Evolutionary conservation across 2,797 vertebrate species (phyloP).

Genomic region (Dipus sagitta): DNA sequence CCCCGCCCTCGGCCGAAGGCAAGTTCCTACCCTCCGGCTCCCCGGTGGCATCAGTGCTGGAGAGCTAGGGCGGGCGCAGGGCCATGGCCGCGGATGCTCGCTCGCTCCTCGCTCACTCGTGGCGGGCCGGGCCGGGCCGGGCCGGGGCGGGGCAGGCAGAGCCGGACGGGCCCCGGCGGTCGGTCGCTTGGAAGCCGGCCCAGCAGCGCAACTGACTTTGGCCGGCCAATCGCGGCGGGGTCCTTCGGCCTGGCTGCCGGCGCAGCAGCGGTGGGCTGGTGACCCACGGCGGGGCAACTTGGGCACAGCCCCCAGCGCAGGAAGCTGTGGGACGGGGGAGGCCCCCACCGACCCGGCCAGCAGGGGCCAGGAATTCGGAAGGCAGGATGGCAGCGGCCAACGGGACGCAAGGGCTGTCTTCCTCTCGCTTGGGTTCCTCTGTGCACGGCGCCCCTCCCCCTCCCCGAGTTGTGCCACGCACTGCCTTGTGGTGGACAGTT

Average conservation of each 20-base stretch:
- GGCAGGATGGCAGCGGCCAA: not conserved
- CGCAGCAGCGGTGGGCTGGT: not conserved
- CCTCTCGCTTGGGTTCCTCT: not conserved
- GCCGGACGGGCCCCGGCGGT: conserved; percentile 75
- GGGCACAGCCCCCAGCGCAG: not conserved
- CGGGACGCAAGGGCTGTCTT: not conserved
- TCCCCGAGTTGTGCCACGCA: conserved; percentile 40
- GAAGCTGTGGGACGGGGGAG: not conserved
- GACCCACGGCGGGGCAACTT: not conserved
- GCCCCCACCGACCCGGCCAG: not conserved
- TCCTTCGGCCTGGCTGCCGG: not conserved
- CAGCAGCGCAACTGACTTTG: conserved; percentile 72
- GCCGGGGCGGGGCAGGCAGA: conserved; percentile 71
- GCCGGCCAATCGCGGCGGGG: conserved; percentile 62
- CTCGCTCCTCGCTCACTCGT: conserved; percentile 38
- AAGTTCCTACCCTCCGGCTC: conserved; percentile 81
- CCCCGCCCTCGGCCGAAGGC: conserved; percentile 44
- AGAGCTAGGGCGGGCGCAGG: conserved; percentile 70
- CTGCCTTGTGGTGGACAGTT: not conserved
- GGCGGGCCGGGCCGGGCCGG: conserved; percentile 81
- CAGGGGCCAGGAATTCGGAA: not conserved
- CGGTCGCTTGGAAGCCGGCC: conserved; percentile 75
- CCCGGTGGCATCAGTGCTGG: conserved; percentile 78
- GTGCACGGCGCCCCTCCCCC: conserved; percentile 34
- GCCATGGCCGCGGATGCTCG: conserved; percentile 79